Base-by-base conservation (phyloP, 1,140 invertebrate species). In the Agrypnia vestita region DNA sequence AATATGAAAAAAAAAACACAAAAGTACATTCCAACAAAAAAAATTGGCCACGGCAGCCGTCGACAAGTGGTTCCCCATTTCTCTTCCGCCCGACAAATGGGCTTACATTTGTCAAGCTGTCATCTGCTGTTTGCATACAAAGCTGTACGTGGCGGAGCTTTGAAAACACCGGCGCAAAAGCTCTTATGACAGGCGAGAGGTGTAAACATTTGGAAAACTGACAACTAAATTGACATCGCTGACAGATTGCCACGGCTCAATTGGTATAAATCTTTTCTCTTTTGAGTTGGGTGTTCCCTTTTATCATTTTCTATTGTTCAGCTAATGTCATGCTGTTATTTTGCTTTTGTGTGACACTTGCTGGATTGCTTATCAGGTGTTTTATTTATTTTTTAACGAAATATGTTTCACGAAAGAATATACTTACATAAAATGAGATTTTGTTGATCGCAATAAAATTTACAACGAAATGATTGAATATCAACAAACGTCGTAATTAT, bases 121-220 rank as follows among this genome's bases (percentile, higher is more conserved):
- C 76, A 78, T 51, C 56, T 19, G 46, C 21, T 76, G 75, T 62
- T 62, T 64, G 44, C 75, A 76, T 62, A 76, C 59, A 76, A 76
- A 53, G 4, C 15, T 13, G 13, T 53, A 76, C 53, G 73, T 74
- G 73, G 21, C 49, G 46, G 13, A 35, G 4, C 75, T 25, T 35
- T 15, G 51, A 10, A 13, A 56, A 47, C 47, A 8, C 61, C 17
- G 44, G 15, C 75, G 51, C 9, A 51, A 25, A 6, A 71, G 64
- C 47, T 71, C 47, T 56, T 49, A 35, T 25, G 59, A 72, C 79
- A 76, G 67, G 1, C 51, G 51, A 74, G 78, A 64, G 64, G 44
- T 35, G 78, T 76, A 82, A 80, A 82, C 80, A 82, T 82, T 82
- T 80, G 62, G 55, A 78, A 80, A 82, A 49, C 49, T 73, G 81